Conservation (phyloP, 2,888 invertebrate species). For the Nemotelus nigrinus region DNA sequence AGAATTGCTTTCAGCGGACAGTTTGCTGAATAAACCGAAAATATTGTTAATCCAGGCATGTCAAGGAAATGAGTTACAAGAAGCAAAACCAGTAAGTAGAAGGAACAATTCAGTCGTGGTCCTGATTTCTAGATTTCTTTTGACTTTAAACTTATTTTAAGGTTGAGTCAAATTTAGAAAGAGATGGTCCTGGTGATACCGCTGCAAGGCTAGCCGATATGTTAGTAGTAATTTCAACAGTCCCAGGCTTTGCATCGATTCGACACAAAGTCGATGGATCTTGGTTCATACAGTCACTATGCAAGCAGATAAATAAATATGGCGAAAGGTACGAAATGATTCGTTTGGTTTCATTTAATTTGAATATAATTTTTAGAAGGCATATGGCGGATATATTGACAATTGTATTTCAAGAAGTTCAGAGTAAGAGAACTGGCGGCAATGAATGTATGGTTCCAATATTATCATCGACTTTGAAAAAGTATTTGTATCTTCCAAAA, state of each 20-base stretch:
- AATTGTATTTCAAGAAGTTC: slow-evolving; percentile 55
- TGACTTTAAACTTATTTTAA: no score
- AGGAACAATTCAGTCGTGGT: not conserved
- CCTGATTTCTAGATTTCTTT: not conserved
- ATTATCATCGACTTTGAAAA: slow-evolving; percentile 55
- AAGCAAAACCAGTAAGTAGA: slow-evolving; percentile 26
- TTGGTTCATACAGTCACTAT: slow-evolving; percentile 63
- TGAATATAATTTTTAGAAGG: slow-evolving; percentile 53
- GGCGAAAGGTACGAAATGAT: slow-evolving; percentile 55
- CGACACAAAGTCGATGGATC: slow-evolving; percentile 59
- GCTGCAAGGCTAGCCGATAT: slow-evolving; percentile 55
- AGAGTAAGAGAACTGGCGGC: slow-evolving; percentile 54
- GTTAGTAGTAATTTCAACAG: slow-evolving; percentile 61
- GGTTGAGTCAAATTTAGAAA: slow-evolving; percentile 31
- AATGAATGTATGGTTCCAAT: slow-evolving; percentile 59
- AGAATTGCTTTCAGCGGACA: slow-evolving; percentile 63
- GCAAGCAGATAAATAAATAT: slow-evolving; percentile 55
- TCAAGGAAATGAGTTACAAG: slow-evolving; percentile 62
- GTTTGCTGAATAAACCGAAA: slow-evolving; percentile 67
- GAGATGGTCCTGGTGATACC: slow-evolving; percentile 44
- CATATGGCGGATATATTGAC: slow-evolving; percentile 60
- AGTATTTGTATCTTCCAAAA: slow-evolving; percentile 58
- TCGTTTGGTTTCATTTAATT: not conserved
- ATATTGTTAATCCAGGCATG: slow-evolving; percentile 70
- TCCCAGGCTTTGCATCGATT: slow-evolving; percentile 59